Percentiles rank a stretch among this genome's conserved stretches.
Evolutionary conservation across 2,113 vertebrate genomes (phyloP).

Genomic region (Chlorodrepanis virens): DNA sequence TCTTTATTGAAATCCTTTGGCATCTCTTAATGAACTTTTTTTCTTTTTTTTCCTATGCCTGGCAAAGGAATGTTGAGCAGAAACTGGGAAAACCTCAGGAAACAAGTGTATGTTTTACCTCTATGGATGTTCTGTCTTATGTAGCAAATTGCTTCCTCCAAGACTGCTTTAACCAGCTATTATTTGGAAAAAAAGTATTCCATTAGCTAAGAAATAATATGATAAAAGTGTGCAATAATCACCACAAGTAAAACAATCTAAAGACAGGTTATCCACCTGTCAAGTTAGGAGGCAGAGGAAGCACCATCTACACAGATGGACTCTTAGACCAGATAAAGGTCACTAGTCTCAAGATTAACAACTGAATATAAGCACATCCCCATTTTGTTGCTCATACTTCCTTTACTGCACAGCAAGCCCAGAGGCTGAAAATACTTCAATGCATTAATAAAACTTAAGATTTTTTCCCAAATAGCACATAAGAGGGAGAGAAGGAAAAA

Average conservation of each 20-base stretch:
- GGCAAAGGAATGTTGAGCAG: not conserved
- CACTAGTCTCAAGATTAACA: not conserved
- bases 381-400: not conserved
- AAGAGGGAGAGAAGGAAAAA: not conserved
- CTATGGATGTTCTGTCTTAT: not conserved
- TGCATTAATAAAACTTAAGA: not conserved
- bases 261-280: not conserved
- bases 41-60: accelerated
- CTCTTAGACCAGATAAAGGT: not conserved
- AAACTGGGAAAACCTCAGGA: not conserved
- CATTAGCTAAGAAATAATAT: not conserved
- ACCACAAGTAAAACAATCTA: not conserved
- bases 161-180: not conserved
- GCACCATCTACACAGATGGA: not conserved
- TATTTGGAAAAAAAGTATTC: not conserved
- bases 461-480: not conserved
- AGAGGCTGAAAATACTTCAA: not conserved
- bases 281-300: not conserved
- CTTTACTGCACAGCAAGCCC: not conserved
- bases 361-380: not conserved
- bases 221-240: not conserved
- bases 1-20: not conserved
- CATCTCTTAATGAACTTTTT: not conserved
- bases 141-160: not conserved
- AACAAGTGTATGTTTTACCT: not conserved